Percentiles rank a stretch among this genome's conserved stretches.
phyloP scores from a whole-genome alignment of 2,113 vertebrate species.

The Tetrao urogallus region DNA sequence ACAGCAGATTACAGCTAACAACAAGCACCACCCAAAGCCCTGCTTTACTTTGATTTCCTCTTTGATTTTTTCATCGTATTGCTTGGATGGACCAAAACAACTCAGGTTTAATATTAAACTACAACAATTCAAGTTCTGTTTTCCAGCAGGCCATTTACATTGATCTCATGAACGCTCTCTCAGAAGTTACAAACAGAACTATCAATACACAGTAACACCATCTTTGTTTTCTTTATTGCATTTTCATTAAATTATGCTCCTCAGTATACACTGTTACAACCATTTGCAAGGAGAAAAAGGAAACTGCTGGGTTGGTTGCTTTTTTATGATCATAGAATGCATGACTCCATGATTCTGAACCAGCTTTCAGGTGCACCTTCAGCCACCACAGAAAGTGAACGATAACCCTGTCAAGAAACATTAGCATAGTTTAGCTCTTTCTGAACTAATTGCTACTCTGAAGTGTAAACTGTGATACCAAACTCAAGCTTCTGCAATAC shows the following conservation, averaged over 20 bases:
- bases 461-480: background rate
- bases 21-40: background rate
- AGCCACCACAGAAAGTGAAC: background rate
- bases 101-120: background rate
- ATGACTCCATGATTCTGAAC: background rate
- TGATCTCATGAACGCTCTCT: background rate
- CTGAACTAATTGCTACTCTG: background rate
- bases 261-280: background rate
- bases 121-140: background rate
- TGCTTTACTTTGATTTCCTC: background rate
- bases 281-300: background rate
- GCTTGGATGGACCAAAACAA: background rate
- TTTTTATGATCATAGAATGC: too few relatives aligned
- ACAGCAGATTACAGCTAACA: background rate
- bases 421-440: background rate
- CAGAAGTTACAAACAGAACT: background rate
- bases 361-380: background rate
- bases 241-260: background rate
- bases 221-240: background rate
- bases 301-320: background rate
- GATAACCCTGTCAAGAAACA: background rate
- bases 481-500: background rate
- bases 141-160: background rate
- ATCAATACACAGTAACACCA: background rate
- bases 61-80: background rate